Base-by-base conservation (phyloP, 2,888 invertebrate genomes). In the Ornithoptera priamus region DNA sequence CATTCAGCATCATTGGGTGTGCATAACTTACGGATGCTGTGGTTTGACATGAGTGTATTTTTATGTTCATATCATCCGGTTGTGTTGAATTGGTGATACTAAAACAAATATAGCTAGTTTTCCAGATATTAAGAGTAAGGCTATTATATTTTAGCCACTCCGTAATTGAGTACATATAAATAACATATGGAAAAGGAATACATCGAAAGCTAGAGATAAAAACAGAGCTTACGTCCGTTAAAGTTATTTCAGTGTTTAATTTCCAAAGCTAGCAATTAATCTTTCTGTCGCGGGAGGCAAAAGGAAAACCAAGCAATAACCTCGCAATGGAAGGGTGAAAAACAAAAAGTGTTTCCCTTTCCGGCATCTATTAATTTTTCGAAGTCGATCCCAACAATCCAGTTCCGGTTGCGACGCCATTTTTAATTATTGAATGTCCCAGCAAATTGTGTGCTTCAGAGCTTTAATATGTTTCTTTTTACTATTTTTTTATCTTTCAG, bases 391-490 rank as follows among this genome's bases (percentile, higher is more conserved):
- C 67, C 57, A 62, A 67, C 67, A 42, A 56, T 67, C 46, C 62
- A 62, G 62, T 68, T 15, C 58, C 39, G 58, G 22, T 42, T 36
- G 22, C 39, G 58, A 42, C 58, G 68, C 62, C 62, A 68, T 68
- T 68, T 68, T 68, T 68, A 68, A 68, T 68, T 68, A 68, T 63
- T 68, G 68, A 68, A 68, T 59, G 62, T 68, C 62, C 58, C 62
- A 22, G 62, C 57, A 50, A 63, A 58, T 63, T 62, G 62, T 68
- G 67, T 12, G 24, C 46, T 46, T 10, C 30, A 15, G 57, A 58
- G 36, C 1, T 42, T 57, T 22, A 17, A 60, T 39, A 20, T 57
- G 36, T 22, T 67, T 53, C 36, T 61, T 67, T 36, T 24, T 42
- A 6, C 60, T 60, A 5, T 17, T 58, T 56, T n/a, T 59, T 59